Evolutionary conservation across 1,140 invertebrate genomes (phyloP), one percentile per base, ranked within the genome.

Genomic region (Rhopalosiphum padi): DNA sequence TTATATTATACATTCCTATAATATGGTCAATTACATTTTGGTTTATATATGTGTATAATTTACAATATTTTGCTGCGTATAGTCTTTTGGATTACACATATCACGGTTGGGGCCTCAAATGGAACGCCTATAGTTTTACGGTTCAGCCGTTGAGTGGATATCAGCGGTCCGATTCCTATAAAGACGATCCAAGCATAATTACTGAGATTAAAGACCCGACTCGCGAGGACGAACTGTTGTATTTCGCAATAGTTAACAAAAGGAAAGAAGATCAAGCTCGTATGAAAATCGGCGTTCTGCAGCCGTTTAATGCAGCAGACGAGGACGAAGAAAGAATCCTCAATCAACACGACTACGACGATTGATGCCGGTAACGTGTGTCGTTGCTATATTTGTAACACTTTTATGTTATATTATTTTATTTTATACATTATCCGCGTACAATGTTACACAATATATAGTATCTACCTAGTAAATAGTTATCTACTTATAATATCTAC

Each of bases 11-110:
- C 0, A 25, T 25, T 55, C 25, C 25, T n/a, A 68, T 30, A 5
- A 68, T n/a, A 11, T n/a, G 4, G 15, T 77, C 15, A 15, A n/a
- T 77, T 77, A n/a, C 4, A 5, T n/a, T 77, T n/a, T 77, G n/a
- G 15, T 77, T 77, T 77, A 2, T 77, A n/a, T n/a, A n/a, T 77
- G 18, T n/a, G n/a, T n/a, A 18, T 77, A n/a, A 15, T n/a, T 77
- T 77, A 21, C 5, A 3, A 77, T n/a, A 77, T 77, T 77, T 77
- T 77, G 4, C 60, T 35, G 4, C 15, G 15, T 35, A 51, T 22
- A 91, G 90, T 8, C 1, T 91, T 22, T 53, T 41, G 8, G 91
- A 86, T 43, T 86, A 53, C 23, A 86, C 91, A 1, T 93, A 93
- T 37, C 18, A 18, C 6, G 91, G 91, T 30, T 93, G 91, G 91